phyloP scores from a whole-genome alignment of 2,888 invertebrate genomes.

The Drosophila eohydei region DNA sequence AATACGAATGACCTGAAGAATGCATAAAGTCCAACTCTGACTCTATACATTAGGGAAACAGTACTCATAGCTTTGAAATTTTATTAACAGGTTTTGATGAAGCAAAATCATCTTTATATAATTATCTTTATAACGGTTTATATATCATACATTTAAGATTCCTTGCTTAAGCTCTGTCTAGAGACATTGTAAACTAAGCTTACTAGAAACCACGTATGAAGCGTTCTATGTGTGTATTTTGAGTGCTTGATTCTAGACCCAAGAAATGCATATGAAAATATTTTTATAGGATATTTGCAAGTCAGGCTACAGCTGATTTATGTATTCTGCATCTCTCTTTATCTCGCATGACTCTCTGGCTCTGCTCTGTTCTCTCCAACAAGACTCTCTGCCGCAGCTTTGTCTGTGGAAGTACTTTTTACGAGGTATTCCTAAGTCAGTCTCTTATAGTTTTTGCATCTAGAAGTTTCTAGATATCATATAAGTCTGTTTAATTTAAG shows the following conservation, averaged over 20 bases:
- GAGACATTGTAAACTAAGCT: no score
- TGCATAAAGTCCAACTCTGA: background rate
- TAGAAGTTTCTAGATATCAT: background rate
- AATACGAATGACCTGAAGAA: background rate
- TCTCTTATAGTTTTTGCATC: background rate
- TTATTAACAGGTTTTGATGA: background rate
- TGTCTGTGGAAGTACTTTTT: background rate
- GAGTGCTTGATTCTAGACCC: no score
- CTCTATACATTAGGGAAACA: background rate
- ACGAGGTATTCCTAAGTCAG: background rate
- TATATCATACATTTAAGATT: no score
- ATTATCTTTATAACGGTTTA: no score
- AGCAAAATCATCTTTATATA: no score
- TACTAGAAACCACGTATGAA: no score
- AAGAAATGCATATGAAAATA: background rate
- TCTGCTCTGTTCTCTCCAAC: no score
- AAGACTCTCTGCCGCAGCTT: background rate
- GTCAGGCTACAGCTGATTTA: background rate
- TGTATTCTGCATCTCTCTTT: background rate
- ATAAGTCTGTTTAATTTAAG: background rate
- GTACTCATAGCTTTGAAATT: background rate
- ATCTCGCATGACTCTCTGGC: background rate
- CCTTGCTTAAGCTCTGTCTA: no score
- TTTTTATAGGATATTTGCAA: background rate
- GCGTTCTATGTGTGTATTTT: no score